phyloP scores from a whole-genome alignment of 2,888 invertebrate genomes.

The Orgyia antiqua region DNA sequence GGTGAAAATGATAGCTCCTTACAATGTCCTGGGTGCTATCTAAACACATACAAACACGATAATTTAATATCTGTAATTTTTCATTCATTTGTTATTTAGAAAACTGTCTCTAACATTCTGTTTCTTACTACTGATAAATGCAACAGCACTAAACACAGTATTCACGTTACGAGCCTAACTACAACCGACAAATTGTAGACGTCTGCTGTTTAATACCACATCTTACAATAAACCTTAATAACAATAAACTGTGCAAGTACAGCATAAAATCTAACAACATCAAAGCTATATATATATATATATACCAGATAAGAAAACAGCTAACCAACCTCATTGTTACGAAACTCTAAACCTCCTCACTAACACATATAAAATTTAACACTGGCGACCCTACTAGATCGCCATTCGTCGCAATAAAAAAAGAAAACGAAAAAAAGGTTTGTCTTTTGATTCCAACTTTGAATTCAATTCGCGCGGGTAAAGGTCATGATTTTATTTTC shows the following conservation, averaged over 20 bases:
- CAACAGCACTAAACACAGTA: not conserved
- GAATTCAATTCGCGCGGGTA: slow-evolving; percentile 72
- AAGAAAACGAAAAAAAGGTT: slow-evolving; percentile 54
- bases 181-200: not conserved
- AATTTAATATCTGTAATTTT: too few species aligned
- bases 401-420: slow-evolving; percentile 63
- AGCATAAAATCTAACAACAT: slow-evolving; percentile 5
- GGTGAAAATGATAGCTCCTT: too few species aligned
- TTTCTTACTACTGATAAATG: too few species aligned
- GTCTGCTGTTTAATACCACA: not conserved
- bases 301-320: slow-evolving; percentile 10
- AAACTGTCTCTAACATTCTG: too few species aligned
- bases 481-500: slow-evolving; percentile 75
- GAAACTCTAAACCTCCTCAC: slow-evolving; percentile 32
- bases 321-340: slow-evolving; percentile 21
- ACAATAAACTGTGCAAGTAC: slow-evolving; percentile 4
- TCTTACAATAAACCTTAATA: slow-evolving; percentile 2
- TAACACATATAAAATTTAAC: slow-evolving; percentile 63
- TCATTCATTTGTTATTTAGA: too few species aligned
- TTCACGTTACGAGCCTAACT: not conserved
- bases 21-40: too few species aligned
- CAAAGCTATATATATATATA: slow-evolving; percentile 7
- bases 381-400: slow-evolving; percentile 50
- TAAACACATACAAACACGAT: too few species aligned
- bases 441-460: slow-evolving; percentile 74